Base-by-base conservation (phyloP, 2,113 vertebrate genomes). In the Scolopax mira region DNA sequence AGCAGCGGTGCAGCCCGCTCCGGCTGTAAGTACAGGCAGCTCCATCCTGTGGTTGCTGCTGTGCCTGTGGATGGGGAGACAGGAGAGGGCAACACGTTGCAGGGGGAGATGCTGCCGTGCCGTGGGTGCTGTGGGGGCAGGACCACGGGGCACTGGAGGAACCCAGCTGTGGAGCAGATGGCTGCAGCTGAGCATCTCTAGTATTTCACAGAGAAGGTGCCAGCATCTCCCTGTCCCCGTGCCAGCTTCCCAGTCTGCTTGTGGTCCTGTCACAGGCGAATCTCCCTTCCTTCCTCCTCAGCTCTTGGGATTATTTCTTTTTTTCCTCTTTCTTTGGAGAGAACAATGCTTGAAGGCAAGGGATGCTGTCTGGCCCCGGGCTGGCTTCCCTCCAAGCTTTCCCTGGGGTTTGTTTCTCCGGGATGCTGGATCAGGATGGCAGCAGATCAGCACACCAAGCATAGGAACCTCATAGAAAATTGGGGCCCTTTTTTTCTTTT, bases 141-240 rank as follows among this genome's bases (percentile, higher is more conserved):
- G 73, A 74, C 42, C 30, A 46, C 0, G 2, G n/a, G 19, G 35
- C 9, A 12, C 42, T 1, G 5, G 24, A 35, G 30, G 30, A 37
- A 41, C 21, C 22, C 3, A 1, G 24, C 0, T 31, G 41, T 35
- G 70, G 57, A 30, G 39, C 25, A 3, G 18, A 7, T 61, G 2
- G 1, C 37, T 27, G 7, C 11, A 64, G 62, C 51, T 27, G 74
- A 71, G 64, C 51, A 28, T 42, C 74, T 31, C 44, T 1, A 3
- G 5, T 42, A 8, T 37, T 49, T 67, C 19, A 33, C n/a, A 31
- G 2, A 24, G 37, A 37, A 54, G n/a, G 6, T 39, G 18, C 25
- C 0, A 2, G 11, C 1, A 0, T 44, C 57, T 75, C 28, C 28
- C 46, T 25, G 35, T 39, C 61, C 55, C 46, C 3, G 0, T 13